Base-by-base conservation (phyloP, 92 coral and sea anemone species). In the Phenganax stokvisi region DNA sequence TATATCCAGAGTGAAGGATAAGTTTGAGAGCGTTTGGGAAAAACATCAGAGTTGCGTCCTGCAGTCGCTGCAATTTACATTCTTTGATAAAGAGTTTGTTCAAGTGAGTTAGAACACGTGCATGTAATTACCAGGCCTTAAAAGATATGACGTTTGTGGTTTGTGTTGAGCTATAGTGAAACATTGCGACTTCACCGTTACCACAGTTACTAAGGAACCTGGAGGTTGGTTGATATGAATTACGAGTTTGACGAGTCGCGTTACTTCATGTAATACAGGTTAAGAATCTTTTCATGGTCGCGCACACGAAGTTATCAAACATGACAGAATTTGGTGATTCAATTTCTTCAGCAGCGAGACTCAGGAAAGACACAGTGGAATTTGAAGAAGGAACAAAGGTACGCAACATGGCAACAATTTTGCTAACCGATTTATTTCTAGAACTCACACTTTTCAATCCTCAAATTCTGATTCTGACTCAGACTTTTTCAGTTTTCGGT, bases 271-370 rank as follows among this genome's bases (percentile, higher is more conserved):
- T 37, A 12, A 37, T 61, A 7, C 37, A 91, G 97, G 86, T 87
- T 30, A 92, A 93, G n/a, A 92, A 97, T 7, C 88, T 85, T 10
- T 83, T 94, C 65, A 52, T 88, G 65, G 75, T 87, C 4, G 90
- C 89, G 8, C 63, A 91, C n/a, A 89, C 90, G 51, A 88, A 94
- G 31, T 78, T 94, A 63, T 73, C 98, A 7, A 87, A 85, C 44
- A 92, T 89, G 91, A 88, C 79, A 1, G 98, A 94, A 72, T 83
- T 92, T n/a, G 98, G 98, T 62, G 97, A 94, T 83, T 88, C 96
- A 29, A 88, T 61, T 80, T 84, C 87, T 17, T 91, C 89, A 71
- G 98, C 96, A 28, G 90, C 88, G 68, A 78, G 87, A 60, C 80
- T 94, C 61, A 30, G 87, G 66, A 76, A 83, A 29, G 97, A 90